Evolutionary conservation across 2,888 invertebrate genomes (phyloP).

Genomic region (Anodontia alba): DNA sequence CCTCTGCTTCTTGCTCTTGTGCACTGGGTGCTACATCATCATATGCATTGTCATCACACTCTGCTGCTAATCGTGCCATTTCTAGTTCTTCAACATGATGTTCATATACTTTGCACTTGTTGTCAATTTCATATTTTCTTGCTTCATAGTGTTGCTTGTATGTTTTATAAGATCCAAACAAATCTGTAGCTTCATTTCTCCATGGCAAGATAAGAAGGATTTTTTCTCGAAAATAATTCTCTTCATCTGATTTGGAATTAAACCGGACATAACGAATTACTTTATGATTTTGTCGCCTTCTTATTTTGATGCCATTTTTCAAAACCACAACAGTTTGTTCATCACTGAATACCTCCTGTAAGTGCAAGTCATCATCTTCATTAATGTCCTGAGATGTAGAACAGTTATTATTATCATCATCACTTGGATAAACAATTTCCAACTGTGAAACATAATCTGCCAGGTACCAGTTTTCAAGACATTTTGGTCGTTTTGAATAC

Average conservation of each 20-base stretch:
- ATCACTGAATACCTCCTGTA: background rate
- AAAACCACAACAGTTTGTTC: background rate
- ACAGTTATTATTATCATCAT: conserved; percentile 7
- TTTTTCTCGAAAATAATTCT: conserved; percentile 32
- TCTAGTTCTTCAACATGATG: conserved; percentile 25
- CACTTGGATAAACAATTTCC: conserved; percentile 44
- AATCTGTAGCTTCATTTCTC: conserved; percentile 18
- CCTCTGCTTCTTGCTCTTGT: conserved; percentile 24
- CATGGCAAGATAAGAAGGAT: conserved; percentile 33
- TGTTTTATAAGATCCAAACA: conserved; percentile 2
- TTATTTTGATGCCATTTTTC: background rate
- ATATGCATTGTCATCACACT: conserved; percentile 21
- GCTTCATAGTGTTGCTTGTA: conserved; percentile 12
- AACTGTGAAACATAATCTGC: conserved; percentile 56
- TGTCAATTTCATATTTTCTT: conserved; percentile 4
- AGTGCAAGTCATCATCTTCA: conserved; percentile 9
- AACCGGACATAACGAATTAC: conserved; percentile 33
- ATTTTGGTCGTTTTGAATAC: conserved; percentile 54
- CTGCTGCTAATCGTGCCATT: background rate
- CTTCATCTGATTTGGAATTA: conserved; percentile 17
- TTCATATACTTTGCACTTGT: conserved; percentile 31
- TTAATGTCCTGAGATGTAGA: conserved; percentile 6
- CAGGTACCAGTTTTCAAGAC: conserved; percentile 45
- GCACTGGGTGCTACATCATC: conserved; percentile 35
- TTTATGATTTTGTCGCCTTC: background rate